Conservation (phyloP, 2,113 vertebrate species). For the Archilochus colubris region DNA sequence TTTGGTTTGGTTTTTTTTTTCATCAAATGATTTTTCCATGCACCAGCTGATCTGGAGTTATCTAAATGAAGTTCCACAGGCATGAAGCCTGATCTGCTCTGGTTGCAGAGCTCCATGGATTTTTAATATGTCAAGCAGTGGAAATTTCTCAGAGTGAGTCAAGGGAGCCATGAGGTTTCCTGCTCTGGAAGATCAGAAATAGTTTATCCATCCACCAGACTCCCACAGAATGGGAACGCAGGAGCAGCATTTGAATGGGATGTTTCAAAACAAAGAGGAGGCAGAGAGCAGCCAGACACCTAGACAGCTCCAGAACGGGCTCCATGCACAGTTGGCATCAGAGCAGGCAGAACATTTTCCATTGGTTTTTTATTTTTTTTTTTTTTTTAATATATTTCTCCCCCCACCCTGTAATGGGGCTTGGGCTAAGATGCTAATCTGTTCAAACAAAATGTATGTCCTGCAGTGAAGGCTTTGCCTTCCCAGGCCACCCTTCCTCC, state of each 20-base stretch:
- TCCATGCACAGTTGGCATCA: not conserved
- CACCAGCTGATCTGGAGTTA: slow-evolving; percentile 45
- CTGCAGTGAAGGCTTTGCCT: not conserved
- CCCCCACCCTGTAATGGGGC: not conserved
- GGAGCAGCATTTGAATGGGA: not conserved
- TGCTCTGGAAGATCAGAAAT: slow-evolving; percentile 26
- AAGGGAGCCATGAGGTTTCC: slow-evolving; percentile 31
- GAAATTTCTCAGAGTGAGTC: slow-evolving; percentile 14
- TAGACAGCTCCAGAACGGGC: not conserved
- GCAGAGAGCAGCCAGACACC: not conserved
- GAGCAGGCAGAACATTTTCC: not conserved
- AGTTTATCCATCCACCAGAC: slow-evolving; percentile 18
- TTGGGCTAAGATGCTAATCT: not conserved
- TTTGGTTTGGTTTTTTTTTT: not conserved
- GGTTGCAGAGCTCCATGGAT: not conserved
- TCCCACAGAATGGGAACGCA: not conserved
- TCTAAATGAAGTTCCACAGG: slow-evolving; percentile 42
- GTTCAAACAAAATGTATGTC: not conserved
- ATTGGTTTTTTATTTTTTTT: not conserved
- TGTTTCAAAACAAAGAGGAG: not conserved
- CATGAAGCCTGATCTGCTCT: slow-evolving; percentile 37
- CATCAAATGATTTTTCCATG: slow-evolving; percentile 46
- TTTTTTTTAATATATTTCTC: not conserved
- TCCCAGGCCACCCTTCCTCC: not conserved
- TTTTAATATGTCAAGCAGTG: slow-evolving; percentile 35